A percentile compares a stretch with the other conserved stretches of the same genome.
These are phyloP conservation scores for Chymomyza fuscimana DNA, from an alignment of 2,888 invertebrate species.

Conservation along the genomic window DNA sequence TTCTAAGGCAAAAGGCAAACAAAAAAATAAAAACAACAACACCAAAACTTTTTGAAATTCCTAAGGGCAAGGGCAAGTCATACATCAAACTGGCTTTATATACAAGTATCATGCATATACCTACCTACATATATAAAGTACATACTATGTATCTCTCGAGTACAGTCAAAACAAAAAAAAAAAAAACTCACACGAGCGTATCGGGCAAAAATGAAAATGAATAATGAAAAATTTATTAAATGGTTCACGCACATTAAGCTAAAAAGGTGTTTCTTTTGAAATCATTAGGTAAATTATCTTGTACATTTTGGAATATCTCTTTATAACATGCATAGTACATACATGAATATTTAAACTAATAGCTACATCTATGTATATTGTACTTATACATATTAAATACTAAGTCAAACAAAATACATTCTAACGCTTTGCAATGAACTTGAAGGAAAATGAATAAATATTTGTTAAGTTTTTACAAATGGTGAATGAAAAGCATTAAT, in stretches of 20 bases:
- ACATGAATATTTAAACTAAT: background rate
- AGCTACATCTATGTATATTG: constrained; percentile 30
- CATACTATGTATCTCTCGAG: constrained; percentile 21
- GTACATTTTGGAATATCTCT: constrained; percentile 54
- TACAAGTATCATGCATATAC: background rate
- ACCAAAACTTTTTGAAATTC: background rate
- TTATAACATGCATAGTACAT: constrained; percentile 21
- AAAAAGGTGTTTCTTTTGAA: constrained; percentile 29
- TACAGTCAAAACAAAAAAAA: too few species aligned
- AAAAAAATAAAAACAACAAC: constrained; percentile 2
- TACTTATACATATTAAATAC: constrained; percentile 45
- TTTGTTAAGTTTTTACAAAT: constrained; percentile 74
- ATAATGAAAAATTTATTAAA: constrained; percentile 10
- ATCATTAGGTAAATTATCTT: constrained; percentile 59
- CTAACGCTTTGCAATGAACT: constrained; percentile 52
- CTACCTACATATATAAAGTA: constrained; percentile 11
- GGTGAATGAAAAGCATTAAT: constrained; percentile 45
- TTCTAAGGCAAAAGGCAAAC: background rate
- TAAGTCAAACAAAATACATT: constrained; percentile 38
- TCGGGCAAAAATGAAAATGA: constrained; percentile 19
- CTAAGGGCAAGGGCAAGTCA: constrained; percentile 9
- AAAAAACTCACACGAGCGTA: constrained; percentile 15
- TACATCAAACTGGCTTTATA: constrained; percentile 15
- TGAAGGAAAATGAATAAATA: constrained; percentile 41
- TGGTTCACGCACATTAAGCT: background rate